A percentile compares a stretch with the other conserved stretches of the same genome.
These are phyloP conservation scores for Otolemur garnettii DNA, from an alignment of 2,113 vertebrate genomes.

Conservation along the genomic window DNA sequence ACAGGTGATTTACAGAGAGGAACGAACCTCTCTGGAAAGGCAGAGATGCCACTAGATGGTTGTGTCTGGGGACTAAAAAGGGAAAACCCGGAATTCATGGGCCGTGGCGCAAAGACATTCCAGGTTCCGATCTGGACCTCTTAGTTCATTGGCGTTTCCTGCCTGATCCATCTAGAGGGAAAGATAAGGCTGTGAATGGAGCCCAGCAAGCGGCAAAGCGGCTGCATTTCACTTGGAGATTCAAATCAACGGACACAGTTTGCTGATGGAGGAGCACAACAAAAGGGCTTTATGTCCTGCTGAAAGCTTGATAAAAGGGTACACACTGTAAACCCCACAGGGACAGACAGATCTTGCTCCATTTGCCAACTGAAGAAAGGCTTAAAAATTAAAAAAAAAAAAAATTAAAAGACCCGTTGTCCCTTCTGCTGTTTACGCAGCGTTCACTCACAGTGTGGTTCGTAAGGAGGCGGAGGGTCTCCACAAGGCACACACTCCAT, in stretches of 20 bases:
- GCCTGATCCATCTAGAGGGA: not conserved
- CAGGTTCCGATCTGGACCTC: not conserved
- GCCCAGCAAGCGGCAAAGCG: not conserved
- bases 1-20: not conserved
- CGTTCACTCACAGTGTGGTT: conserved; percentile 95
- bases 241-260: not conserved
- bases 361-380: conserved; percentile 28
- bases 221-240: not conserved
- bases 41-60: not conserved
- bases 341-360: not conserved
- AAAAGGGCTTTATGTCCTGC: conserved; percentile 30
- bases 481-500: conserved; percentile 98
- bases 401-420: not conserved
- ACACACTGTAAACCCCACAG: not conserved
- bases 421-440: not conserved
- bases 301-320: not conserved
- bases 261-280: not conserved
- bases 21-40: not conserved
- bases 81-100: not conserved
- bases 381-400: not conserved
- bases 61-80: not conserved
- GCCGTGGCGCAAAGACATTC: not conserved
- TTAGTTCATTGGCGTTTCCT: not conserved
- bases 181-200: not conserved
- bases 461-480: conserved; percentile 96